Evolutionary conservation across 37 sponge, comb jelly and placozoan species (phyloP).

Genomic region (Lycopodina hypogea): DNA sequence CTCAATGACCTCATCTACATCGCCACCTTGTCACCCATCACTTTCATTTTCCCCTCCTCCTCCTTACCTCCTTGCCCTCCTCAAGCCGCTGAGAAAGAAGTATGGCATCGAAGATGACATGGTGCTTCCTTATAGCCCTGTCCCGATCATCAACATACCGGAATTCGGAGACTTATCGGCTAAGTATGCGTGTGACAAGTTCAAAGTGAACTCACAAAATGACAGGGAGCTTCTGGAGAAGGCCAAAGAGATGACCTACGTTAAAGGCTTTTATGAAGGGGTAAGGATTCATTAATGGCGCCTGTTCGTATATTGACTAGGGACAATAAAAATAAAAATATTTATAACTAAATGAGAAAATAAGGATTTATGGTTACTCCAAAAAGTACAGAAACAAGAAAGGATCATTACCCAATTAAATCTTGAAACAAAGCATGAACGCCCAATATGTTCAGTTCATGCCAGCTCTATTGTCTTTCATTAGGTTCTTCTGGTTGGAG

Average conservation of each 20-base stretch:
- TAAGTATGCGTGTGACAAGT: conserved; percentile 82
- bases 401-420: no score
- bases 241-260: conserved; percentile 95
- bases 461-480: background rate
- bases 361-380: no score
- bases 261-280: conserved; percentile 95
- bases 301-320: background rate
- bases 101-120: conserved; percentile 92
- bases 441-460: no score
- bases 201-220: conserved; percentile 91
- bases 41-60: background rate
- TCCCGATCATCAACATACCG: conserved; percentile 93
- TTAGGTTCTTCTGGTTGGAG: conserved; percentile 85
- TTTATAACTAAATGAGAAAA: no score
- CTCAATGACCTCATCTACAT: background rate
- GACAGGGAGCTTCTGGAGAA: conserved; percentile 84
- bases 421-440: no score
- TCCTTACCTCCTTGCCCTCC: background rate
- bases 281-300: conserved; percentile 54
- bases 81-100: conserved; percentile 85
- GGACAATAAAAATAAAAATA: no score
- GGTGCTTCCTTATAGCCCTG: conserved; percentile 93
- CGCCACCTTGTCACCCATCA: background rate
- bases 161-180: conserved; percentile 89
- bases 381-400: no score